phyloP scores from a whole-genome alignment of 2,113 vertebrate species.

The Pelmatolapia mariae region DNA sequence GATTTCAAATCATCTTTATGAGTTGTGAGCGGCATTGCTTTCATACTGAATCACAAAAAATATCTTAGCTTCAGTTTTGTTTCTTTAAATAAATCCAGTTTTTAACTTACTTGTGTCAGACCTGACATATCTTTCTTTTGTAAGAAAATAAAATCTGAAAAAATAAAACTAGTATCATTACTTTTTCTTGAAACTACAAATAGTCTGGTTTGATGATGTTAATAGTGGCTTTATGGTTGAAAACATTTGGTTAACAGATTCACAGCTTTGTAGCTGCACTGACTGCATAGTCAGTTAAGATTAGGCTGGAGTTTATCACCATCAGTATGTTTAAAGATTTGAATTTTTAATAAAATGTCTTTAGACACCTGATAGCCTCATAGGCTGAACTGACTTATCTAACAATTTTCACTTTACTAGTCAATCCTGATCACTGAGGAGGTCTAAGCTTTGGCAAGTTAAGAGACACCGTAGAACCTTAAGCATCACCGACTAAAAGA shows the following conservation, averaged over 20 bases:
- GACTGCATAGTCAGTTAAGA: rapidly evolving
- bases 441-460: not conserved
- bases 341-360: not conserved
- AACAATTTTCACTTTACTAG: not conserved
- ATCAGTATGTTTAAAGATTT: rapidly evolving
- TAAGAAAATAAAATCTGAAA: rapidly evolving
- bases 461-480: not conserved
- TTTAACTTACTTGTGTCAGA: not conserved
- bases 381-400: rapidly evolving
- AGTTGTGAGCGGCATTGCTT: rapidly evolving
- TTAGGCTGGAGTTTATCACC: not conserved
- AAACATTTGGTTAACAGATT: not conserved
- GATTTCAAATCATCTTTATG: not conserved
- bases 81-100: rapidly evolving
- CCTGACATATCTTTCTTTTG: rapidly evolving
- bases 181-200: rapidly evolving
- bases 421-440: no score
- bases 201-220: rapidly evolving
- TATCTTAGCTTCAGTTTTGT: not conserved
- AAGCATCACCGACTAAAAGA: not conserved
- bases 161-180: not conserved
- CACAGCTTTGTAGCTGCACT: not conserved
- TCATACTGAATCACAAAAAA: not conserved
- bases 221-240: not conserved
- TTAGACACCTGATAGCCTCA: rapidly evolving